Evolutionary conservation across 2,888 invertebrate genomes (phyloP).

Genomic region (Pachliopta kotzebuea): DNA sequence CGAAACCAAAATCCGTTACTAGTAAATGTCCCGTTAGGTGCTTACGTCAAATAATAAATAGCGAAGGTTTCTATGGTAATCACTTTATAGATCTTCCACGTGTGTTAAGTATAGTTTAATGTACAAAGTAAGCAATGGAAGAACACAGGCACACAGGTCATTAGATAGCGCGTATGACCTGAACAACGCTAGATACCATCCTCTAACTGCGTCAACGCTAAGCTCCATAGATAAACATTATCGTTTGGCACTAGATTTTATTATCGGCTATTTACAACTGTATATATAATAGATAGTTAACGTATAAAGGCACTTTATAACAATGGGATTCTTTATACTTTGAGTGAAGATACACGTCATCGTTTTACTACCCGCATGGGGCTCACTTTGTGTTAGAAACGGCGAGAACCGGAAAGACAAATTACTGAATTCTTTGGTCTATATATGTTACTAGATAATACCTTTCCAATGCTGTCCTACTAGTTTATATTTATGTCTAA

Average conservation of each 20-base stretch:
- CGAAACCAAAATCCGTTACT: too few relatives aligned
- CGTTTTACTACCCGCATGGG: not conserved
- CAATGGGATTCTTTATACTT: not conserved
- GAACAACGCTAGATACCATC: conserved; percentile 15
- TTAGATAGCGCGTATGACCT: conserved; percentile 22
- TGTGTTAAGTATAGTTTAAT: not conserved
- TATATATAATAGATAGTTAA: conserved; percentile 1
- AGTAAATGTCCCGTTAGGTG: not conserved
- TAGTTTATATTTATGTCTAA: too few relatives aligned
- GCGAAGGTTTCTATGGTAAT: too few relatives aligned
- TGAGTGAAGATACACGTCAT: not conserved
- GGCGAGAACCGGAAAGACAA: not conserved
- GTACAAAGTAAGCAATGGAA: conserved; percentile 17
- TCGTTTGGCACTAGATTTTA: conserved; percentile 17
- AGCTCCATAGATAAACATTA: conserved; percentile 20
- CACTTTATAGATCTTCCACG: not conserved
- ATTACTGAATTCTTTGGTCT: not conserved
- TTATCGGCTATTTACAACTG: conserved; percentile 7
- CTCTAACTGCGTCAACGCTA: conserved; percentile 22
- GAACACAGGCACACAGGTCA: conserved; percentile 25
- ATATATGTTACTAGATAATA: too few relatives aligned
- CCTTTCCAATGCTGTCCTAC: too few relatives aligned
- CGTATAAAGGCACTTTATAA: not conserved
- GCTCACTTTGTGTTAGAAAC: not conserved
- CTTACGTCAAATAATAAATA: too few relatives aligned